Evolutionary conservation across 2,113 vertebrate genomes (phyloP).

Genomic region (Diadophis punctatus): DNA sequence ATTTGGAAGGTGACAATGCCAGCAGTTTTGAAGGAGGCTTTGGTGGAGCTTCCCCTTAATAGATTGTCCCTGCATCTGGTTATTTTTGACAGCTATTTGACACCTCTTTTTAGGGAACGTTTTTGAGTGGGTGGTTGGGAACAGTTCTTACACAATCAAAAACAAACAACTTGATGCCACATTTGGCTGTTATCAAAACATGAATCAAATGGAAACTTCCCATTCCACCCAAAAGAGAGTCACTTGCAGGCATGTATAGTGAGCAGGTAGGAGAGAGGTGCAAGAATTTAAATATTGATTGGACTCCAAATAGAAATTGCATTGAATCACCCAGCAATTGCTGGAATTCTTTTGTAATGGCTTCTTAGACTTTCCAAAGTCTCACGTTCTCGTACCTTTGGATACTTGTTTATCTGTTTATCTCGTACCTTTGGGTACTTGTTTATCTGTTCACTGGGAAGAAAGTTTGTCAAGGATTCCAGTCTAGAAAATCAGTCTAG

Average conservation of each 20-base stretch:
- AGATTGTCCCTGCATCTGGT: not conserved
- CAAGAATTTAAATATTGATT: not conserved
- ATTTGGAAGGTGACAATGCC: not conserved
- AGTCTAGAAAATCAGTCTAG: not conserved
- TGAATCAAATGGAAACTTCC: not conserved
- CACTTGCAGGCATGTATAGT: not conserved
- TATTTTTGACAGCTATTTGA: not conserved
- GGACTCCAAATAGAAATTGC: not conserved
- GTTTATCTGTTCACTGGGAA: not conserved
- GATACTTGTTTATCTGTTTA: not conserved
- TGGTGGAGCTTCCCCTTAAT: not conserved
- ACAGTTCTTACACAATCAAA: not conserved
- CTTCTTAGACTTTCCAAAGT: not conserved
- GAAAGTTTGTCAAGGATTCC: not conserved
- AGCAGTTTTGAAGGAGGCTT: not conserved
- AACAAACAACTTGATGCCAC: not conserved
- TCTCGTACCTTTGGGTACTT: not conserved
- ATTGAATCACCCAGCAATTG: not conserved
- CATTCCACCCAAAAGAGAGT: not conserved
- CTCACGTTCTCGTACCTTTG: not conserved
- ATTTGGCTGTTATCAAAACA: not conserved
- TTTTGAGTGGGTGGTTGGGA: not conserved
- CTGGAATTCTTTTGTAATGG: not conserved
- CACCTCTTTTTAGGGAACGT: not conserved
- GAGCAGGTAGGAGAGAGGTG: not conserved